Percentiles rank a stretch among this genome's conserved stretches.
Conservation (phyloP, 2,888 invertebrate species). For the Lithophane semibrunnea region DNA sequence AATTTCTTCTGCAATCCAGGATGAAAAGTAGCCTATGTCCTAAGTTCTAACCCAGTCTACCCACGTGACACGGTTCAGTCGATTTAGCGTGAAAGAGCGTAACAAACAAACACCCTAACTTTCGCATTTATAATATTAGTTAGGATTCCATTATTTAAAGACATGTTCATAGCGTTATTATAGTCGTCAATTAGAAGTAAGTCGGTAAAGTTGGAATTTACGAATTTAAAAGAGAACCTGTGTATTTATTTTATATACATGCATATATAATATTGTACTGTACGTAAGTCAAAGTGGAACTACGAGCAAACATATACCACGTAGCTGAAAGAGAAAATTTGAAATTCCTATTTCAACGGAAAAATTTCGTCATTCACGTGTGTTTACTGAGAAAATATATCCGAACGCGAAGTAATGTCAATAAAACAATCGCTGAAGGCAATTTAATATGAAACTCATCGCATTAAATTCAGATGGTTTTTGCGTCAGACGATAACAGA, state of each 20-base stretch:
- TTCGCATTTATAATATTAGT: too few relatives aligned
- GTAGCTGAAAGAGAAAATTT: background rate
- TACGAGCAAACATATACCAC: slow-evolving; percentile 2
- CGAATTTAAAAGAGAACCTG: slow-evolving; percentile 15
- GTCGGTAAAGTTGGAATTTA: slow-evolving; percentile 18
- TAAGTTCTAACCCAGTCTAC: too few relatives aligned
- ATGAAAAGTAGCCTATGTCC: too few relatives aligned
- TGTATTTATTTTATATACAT: too few relatives aligned
- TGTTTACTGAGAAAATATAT: slow-evolving; percentile 20
- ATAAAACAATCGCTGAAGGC: slow-evolving; percentile 19
- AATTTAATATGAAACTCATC: slow-evolving; percentile 26
- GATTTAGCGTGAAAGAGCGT: too few relatives aligned
- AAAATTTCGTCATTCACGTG: background rate
- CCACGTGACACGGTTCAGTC: too few relatives aligned
- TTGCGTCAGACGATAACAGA: slow-evolving; percentile 37
- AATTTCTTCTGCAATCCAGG: too few relatives aligned
- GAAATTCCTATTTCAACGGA: slow-evolving; percentile 21
- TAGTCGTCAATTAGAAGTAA: background rate
- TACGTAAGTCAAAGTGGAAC: slow-evolving; percentile 5
- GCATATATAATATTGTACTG: background rate
- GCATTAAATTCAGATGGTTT: background rate
- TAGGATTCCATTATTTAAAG: background rate
- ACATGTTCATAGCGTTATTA: background rate
- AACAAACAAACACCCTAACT: too few relatives aligned
- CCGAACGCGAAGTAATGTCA: slow-evolving; percentile 8